Base-by-base conservation (phyloP, 2,797 vertebrate species). In the Falco cherrug region DNA sequence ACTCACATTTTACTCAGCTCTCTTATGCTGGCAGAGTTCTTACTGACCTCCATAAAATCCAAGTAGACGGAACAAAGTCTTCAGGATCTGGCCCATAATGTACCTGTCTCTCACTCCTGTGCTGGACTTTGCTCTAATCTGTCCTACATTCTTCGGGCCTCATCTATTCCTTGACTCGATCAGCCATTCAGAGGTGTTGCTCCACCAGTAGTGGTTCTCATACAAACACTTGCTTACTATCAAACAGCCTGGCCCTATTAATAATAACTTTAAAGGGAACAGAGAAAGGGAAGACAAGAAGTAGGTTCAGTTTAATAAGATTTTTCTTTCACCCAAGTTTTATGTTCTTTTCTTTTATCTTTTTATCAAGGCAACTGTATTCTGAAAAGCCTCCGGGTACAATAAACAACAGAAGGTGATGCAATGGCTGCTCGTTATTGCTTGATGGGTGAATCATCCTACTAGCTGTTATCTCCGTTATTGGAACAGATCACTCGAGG, bases 331-430 rank as follows among this genome's bases (percentile, higher is more conserved):
- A 93, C 96, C 74, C 93, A 84, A 96, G 95, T 97, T 98, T 98
- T 96, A 95, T 97, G 94, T 97, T 94, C 73, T 89, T 95, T 84
- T 96, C 97, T 98, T 98, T 98, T 97, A 98, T 98, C 98, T 98
- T 96, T 97, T 98, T 97, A 98, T 98, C 98, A 98, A 98, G 97
- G 97, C 97, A 97, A 96, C 96, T 90, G 53, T 96, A 97, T 97
- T 97, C 97, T 90, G 93, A 97, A 91, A 87, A 96, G 97, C 98
- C 98, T 95, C 89, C 4, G 97, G 98, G 92, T 95, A 90, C 89
- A 95, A 97, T 97, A 98, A 98, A 98, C 97, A 98, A 97, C 96
- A 98, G 93, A 98, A 97, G 85, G 96, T 97, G 96, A 98, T 97
- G 96, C 88, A 69, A 78, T 91, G n/a, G 79, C 65, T 96, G 94